A percentile compares a stretch with the other conserved stretches of the same genome.
phyloP scores from a whole-genome alignment of 23 tunicate species.

The Halocynthia aurantium region DNA sequence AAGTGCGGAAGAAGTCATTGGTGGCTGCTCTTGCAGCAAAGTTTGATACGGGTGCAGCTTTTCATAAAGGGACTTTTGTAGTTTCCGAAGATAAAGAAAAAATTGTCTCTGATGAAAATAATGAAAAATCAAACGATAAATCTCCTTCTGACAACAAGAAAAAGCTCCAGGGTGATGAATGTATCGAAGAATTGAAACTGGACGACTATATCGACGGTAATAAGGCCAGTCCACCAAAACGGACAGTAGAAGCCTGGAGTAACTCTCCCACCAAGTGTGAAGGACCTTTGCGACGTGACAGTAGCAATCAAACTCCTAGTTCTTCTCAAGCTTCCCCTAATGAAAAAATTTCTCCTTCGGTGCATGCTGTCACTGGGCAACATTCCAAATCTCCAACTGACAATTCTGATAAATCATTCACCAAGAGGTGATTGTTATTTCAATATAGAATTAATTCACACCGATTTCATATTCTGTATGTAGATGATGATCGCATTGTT shows the following conservation, averaged over 20 bases:
- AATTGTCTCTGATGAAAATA: background rate
- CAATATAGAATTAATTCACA: no score
- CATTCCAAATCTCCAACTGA: no score
- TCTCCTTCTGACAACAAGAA: background rate
- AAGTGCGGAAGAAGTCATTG: constrained; percentile 12
- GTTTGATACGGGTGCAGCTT: background rate
- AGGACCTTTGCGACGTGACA: no score
- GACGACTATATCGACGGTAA: background rate
- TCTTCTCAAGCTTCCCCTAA: no score
- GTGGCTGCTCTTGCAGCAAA: constrained; percentile 18
- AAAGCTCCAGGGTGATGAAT: background rate
- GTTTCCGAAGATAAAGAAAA: background rate
- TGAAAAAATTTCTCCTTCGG: no score
- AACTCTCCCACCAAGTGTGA: no score
- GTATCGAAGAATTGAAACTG: background rate
- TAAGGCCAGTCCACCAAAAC: background rate
- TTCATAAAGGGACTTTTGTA: constrained; percentile 15
- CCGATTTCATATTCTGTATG: no score
- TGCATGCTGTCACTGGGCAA: no score
- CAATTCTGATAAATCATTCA: no score
- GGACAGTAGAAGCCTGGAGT: background rate
- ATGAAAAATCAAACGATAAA: background rate
- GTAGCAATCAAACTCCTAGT: no score
- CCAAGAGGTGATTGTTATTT: no score
- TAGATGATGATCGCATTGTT: no score